Percentiles rank a stretch among this genome's conserved stretches.
These are phyloP conservation scores for Lepidurus arcticus DNA, from an alignment of 1,140 invertebrate genomes.

Conservation along the genomic window DNA sequence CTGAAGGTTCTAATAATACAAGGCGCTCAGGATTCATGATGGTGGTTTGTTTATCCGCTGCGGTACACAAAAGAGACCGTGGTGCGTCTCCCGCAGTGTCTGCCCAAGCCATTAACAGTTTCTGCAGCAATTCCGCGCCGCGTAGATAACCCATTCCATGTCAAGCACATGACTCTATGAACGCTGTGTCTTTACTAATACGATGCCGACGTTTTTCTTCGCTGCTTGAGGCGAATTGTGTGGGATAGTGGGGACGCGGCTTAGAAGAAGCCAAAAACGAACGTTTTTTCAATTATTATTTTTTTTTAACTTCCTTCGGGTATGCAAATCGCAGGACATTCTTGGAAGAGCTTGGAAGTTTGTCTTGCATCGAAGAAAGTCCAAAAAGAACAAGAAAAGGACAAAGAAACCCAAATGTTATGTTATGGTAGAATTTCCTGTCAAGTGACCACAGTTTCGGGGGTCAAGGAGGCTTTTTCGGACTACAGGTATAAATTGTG, in stretches of 20 bases:
- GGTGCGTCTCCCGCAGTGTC: constrained; percentile 16
- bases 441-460: neutral
- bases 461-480: neutral
- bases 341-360: no score
- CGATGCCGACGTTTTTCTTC: neutral
- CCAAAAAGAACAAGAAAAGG: neutral
- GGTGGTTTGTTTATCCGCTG: constrained; percentile 14
- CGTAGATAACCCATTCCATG: neutral
- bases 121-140: neutral
- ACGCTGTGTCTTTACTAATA: neutral
- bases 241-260: neutral
- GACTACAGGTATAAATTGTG: constrained; percentile 1
- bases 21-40: neutral
- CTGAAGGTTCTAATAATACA: neutral
- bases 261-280: no score
- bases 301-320: no score
- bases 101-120: constrained; percentile 21
- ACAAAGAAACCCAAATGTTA: neutral
- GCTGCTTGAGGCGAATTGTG: neutral
- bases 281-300: no score
- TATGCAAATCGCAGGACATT: no score
- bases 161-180: constrained; percentile 19
- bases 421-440: constrained; percentile 19
- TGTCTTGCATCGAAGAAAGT: no score
- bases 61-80: constrained; percentile 21